Conservation (phyloP, 2,797 vertebrate genomes). For the Rhinoraja longicauda region DNA sequence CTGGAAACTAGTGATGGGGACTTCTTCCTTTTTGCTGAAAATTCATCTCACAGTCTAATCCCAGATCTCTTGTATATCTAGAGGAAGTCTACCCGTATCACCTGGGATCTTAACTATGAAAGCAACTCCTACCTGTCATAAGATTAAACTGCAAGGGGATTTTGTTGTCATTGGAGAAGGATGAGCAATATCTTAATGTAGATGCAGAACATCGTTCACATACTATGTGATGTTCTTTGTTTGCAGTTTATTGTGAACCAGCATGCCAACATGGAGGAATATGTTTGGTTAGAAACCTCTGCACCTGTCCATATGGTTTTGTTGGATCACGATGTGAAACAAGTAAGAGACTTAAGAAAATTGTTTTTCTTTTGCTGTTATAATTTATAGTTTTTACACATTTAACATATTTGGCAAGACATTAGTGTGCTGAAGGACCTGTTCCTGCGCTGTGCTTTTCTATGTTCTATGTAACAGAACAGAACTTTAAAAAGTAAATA, state of each 20-base stretch:
- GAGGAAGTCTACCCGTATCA: background rate
- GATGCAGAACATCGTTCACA: background rate
- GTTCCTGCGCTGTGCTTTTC: no score
- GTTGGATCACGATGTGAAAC: constrained; percentile 83
- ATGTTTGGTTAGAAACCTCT: constrained; percentile 74
- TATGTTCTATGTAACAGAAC: background rate
- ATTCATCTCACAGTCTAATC: background rate
- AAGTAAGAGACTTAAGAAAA: constrained; percentile 59
- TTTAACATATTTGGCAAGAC: background rate
- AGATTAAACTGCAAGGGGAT: background rate
- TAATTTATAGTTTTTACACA: background rate
- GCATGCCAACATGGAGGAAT: constrained; percentile 73
- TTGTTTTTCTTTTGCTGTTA: background rate
- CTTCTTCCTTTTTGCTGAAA: background rate
- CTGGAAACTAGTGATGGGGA: background rate
- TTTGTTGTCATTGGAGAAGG: background rate
- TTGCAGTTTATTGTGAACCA: constrained; percentile 72
- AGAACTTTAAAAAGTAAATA: background rate
- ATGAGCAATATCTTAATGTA: background rate
- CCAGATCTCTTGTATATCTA: background rate
- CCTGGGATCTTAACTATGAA: background rate
- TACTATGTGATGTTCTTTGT: constrained; percentile 39
- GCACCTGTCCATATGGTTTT: constrained; percentile 81
- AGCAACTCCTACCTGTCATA: background rate
- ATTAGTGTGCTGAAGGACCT: no score